Evolutionary conservation across 2,888 invertebrate species (phyloP).

Genomic region (Andrena bucephala): DNA sequence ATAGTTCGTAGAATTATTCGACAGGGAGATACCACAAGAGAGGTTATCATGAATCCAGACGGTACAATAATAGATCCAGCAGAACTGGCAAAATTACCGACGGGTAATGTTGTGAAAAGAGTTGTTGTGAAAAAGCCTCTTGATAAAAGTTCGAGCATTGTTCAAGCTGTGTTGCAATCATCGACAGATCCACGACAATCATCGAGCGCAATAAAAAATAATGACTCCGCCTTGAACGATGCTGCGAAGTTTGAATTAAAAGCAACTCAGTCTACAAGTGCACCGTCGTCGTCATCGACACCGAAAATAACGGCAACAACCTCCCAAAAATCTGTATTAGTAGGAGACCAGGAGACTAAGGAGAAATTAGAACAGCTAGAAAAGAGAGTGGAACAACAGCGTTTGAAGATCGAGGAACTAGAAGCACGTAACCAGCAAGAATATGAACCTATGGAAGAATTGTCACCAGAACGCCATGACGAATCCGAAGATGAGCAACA

Average conservation of each 20-base stretch:
- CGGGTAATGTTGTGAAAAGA: conserved; percentile 83
- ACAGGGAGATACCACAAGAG: conserved; percentile 82
- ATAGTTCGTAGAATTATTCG: conserved; percentile 84
- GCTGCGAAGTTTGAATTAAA: conserved; percentile 79
- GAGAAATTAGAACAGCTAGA: conserved; percentile 82
- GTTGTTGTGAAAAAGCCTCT: conserved; percentile 82
- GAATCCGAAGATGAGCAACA: conserved; percentile 84
- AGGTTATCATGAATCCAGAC: conserved; percentile 84
- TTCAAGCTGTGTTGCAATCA: conserved; percentile 77
- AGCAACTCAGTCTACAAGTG: conserved; percentile 72
- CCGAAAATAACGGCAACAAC: conserved; percentile 52
- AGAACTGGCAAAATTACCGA: conserved; percentile 82
- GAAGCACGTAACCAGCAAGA: conserved; percentile 82
- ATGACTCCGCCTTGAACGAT: conserved; percentile 62
- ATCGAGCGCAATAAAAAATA: conserved; percentile 33
- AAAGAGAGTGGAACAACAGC: conserved; percentile 82
- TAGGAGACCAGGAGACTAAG: conserved; percentile 81
- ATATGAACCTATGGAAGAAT: conserved; percentile 81
- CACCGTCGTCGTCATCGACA: conserved; percentile 31
- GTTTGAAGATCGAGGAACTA: conserved; percentile 82
- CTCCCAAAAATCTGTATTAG: conserved; percentile 68
- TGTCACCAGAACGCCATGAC: conserved; percentile 83
- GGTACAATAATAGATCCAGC: conserved; percentile 83
- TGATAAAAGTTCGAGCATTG: conserved; percentile 75
- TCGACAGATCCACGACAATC: conserved; percentile 55